These are phyloP conservation scores for Centrocercus urophasianus DNA, from an alignment of 2,113 vertebrate species.

Conservation along the genomic window DNA sequence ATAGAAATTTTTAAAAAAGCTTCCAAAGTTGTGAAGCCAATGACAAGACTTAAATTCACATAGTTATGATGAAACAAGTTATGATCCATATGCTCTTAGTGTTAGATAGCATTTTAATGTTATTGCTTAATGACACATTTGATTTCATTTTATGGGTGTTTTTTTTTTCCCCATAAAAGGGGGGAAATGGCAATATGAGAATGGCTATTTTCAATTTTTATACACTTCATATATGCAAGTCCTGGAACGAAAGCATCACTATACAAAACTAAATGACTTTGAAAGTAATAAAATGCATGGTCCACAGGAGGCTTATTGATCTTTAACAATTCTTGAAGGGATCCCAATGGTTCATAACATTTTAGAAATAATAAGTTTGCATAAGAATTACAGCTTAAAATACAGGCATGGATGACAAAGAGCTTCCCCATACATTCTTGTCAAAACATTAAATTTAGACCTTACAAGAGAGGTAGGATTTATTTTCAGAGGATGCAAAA, in stretches of 20 bases:
- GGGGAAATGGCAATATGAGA: conserved; percentile 53
- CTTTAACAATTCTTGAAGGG: conserved; percentile 51
- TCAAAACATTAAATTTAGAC: conserved; percentile 4
- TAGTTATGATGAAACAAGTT: conserved; percentile 62
- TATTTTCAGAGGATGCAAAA: neutral
- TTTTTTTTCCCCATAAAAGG: conserved; percentile 44
- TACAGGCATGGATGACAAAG: neutral
- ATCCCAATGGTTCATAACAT: conserved; percentile 40
- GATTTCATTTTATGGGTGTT: conserved; percentile 55
- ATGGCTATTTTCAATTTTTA: conserved; percentile 48
- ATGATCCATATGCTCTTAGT: conserved; percentile 57
- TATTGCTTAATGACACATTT: conserved; percentile 69
- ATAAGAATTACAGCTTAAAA: conserved; percentile 38
- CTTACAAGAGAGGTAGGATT: neutral
- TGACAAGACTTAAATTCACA: conserved; percentile 36
- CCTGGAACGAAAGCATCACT: conserved; percentile 40
- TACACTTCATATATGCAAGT: conserved; percentile 48
- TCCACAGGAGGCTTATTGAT: conserved; percentile 39
- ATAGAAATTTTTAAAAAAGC: conserved; percentile 21
- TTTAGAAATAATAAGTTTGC: conserved; percentile 55
- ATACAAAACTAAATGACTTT: conserved; percentile 30
- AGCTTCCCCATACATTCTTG: neutral
- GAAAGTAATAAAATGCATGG: conserved; percentile 52
- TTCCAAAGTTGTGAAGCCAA: conserved; percentile 3
- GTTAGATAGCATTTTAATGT: conserved; percentile 67